Evolutionary conservation across 2,113 vertebrate genomes (phyloP).

Genomic region (Ardeotis arabs): DNA sequence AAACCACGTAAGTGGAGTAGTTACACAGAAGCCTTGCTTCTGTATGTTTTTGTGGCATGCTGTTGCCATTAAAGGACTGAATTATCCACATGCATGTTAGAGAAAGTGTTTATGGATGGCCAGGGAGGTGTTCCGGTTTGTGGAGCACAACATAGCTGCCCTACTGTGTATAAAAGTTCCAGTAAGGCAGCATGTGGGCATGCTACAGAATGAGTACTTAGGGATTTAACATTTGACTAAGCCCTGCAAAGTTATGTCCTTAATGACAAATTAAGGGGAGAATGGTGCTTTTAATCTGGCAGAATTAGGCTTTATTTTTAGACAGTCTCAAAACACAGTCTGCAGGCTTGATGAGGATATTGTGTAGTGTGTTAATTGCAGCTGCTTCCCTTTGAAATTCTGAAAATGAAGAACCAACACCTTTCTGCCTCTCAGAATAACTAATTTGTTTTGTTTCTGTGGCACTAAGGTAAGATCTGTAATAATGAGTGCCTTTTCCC

Average conservation of each 20-base stretch:
- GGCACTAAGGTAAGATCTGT: background rate
- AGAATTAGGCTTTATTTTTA: slow-evolving; percentile 9
- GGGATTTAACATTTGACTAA: background rate
- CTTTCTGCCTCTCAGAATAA: background rate
- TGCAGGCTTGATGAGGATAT: background rate
- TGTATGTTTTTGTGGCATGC: background rate
- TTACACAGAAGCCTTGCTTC: background rate
- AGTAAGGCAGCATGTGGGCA: background rate
- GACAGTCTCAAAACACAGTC: background rate
- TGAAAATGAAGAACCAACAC: background rate
- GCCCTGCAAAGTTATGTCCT: background rate
- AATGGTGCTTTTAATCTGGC: slow-evolving; percentile 4
- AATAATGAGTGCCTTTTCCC: background rate
- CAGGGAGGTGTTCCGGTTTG: background rate
- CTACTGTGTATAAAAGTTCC: background rate
- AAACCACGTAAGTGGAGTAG: slow-evolving; percentile 87
- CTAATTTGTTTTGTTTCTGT: background rate
- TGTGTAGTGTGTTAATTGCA: background rate
- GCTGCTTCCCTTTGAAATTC: background rate
- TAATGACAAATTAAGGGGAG: background rate
- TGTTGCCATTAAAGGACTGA: background rate
- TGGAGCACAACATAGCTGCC: background rate
- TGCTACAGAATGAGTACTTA: background rate
- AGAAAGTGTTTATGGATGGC: background rate
- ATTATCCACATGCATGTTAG: background rate